phyloP scores from a whole-genome alignment of 2,888 invertebrate species.

The Stenurella melanura region DNA sequence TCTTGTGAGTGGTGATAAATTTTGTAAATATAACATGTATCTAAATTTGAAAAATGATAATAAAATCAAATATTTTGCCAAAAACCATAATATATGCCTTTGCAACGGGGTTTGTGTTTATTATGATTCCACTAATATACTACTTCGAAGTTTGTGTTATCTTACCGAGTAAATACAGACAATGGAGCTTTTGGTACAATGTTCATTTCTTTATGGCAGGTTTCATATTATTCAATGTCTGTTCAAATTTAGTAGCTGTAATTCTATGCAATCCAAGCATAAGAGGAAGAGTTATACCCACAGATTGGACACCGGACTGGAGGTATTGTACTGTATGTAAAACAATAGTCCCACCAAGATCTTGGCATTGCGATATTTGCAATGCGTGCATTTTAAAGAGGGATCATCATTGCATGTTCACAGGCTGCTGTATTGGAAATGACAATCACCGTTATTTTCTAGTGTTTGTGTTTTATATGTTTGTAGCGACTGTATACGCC shows the following conservation, averaged over 20 bases:
- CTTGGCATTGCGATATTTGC: slow-evolving; percentile 93
- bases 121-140: slow-evolving; percentile 80
- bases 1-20: too few relatives aligned
- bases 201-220: slow-evolving; percentile 79
- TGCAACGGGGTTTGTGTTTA: slow-evolving; percentile 71
- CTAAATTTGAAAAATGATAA: slow-evolving; percentile 61
- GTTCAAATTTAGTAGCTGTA: slow-evolving; percentile 85
- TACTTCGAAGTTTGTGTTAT: slow-evolving; percentile 86
- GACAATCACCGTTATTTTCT: slow-evolving; percentile 91
- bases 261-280: slow-evolving; percentile 87
- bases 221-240: slow-evolving; percentile 85
- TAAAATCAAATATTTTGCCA: slow-evolving; percentile 67
- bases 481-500: slow-evolving; percentile 83
- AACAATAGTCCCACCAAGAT: slow-evolving; percentile 84
- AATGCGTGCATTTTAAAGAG: slow-evolving; percentile 89
- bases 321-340: slow-evolving; percentile 87
- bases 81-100: slow-evolving; percentile 66
- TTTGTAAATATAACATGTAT: slow-evolving; percentile 26
- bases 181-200: slow-evolving; percentile 75
- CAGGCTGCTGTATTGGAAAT: slow-evolving; percentile 91
- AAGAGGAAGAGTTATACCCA: slow-evolving; percentile 76
- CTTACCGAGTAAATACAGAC: slow-evolving; percentile 80
- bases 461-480: slow-evolving; percentile 84
- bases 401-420: slow-evolving; percentile 93
- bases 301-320: slow-evolving; percentile 78